Percentiles rank a stretch among this genome's conserved stretches.
phyloP scores from a whole-genome alignment of 2,113 vertebrate species.

The Chiloscyllium plagiosum region DNA sequence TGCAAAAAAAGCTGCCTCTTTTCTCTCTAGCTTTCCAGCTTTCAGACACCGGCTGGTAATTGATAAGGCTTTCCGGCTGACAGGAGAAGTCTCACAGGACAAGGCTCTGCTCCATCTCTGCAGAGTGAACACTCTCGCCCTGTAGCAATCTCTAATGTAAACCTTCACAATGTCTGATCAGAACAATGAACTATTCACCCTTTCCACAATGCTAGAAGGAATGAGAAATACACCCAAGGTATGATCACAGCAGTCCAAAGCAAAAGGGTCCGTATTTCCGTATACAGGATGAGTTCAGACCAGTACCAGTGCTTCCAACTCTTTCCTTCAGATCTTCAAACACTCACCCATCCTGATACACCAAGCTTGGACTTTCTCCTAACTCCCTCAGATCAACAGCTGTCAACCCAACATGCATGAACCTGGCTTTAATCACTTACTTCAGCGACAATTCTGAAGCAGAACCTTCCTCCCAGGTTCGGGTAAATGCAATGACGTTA shows the following conservation, averaged over 20 bases:
- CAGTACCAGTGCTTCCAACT: too few species aligned
- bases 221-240: too few species aligned
- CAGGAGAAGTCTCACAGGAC: too few species aligned
- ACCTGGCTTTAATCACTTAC: neutral
- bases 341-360: neutral
- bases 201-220: neutral
- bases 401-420: neutral
- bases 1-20: neutral
- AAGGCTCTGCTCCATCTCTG: too few species aligned
- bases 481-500: too few species aligned
- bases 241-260: too few species aligned
- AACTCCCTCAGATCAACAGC: neutral
- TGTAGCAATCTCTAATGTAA: too few species aligned
- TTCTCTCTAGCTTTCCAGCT: neutral
- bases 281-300: too few species aligned
- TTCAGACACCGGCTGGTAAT: neutral
- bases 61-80: neutral
- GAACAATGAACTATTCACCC: neutral
- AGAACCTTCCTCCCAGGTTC: neutral
- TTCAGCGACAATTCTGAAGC: neutral
- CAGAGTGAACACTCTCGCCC: neutral
- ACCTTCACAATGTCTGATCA: neutral
- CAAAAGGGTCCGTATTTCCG: too few species aligned
- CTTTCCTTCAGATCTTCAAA: neutral
- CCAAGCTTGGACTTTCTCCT: neutral